Base-by-base conservation (phyloP, 1,140 invertebrate species). In the Meloidogyne exigua region DNA sequence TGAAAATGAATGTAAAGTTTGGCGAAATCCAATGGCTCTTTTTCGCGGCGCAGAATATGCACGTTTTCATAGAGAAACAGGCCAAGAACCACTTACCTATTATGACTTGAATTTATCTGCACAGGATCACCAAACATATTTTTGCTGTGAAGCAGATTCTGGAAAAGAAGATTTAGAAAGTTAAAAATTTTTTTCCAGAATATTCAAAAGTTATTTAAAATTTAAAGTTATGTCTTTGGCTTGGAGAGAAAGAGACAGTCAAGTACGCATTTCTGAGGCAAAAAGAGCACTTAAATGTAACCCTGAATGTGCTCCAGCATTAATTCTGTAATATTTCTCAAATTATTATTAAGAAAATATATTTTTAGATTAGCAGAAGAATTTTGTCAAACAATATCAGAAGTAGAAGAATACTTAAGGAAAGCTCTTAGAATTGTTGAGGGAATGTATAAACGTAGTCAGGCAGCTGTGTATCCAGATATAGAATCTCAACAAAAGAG, bases 71-170 rank as follows among this genome's bases (percentile, higher is more conserved):
- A 79, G 82, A 91, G 91, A 92, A 0, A 95, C 93, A 0, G 93
- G 92, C 80, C 95, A 95, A 88, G 95, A 98, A 82, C 95, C 96
- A 0, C 89, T 98, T 28, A 98, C 96, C 0, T 98, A 96, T 89
- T 98, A 98, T 88, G 96, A 98, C 86, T 98, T 98, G 95, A 99
- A 98, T 89, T 89, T 99, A 11, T 96, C 95, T 0, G 95, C 96
- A 18, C 95, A 98, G 89, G 96, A 98, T 89, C 95, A 98, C 89
- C 96, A 98, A 88, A 96, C 94, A 12, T 97, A 97, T 89, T 98
- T 98, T 88, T 95, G 94, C 0, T 95, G 94, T 88, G 95, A 96
- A 88, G 91, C 92, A 74, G 94, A 96, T 89, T 90, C 90, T 57
- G 93, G 93, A 25, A 95, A 94, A 88, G 91, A 92, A 25, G 95